Evolutionary conservation across 2,797 vertebrate species (phyloP).

Genomic region (Aplochiton taeniatus): DNA sequence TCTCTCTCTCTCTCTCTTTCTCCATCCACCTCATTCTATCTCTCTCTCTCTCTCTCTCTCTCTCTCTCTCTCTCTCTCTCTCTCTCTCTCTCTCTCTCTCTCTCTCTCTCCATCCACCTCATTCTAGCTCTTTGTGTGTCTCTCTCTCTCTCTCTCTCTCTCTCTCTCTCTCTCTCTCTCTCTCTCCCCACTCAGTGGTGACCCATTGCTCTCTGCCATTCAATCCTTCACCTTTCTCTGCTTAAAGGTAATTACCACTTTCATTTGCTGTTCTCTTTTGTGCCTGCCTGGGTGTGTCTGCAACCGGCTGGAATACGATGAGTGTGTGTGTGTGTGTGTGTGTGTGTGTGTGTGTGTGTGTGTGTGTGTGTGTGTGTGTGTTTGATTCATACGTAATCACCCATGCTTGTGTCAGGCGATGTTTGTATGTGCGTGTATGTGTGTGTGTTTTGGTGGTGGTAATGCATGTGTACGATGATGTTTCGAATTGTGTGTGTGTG

Average conservation of each 20-base stretch:
- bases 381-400: background rate
- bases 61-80: constrained; percentile 67
- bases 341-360: constrained; percentile 28
- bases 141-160: constrained; percentile 70
- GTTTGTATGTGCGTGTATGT: constrained; percentile 25
- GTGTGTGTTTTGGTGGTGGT: constrained; percentile 12
- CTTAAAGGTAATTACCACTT: constrained; percentile 82
- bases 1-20: constrained; percentile 67
- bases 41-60: constrained; percentile 67
- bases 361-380: constrained; percentile 3
- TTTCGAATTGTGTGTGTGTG: background rate
- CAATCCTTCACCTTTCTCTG: constrained; percentile 74
- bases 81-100: constrained; percentile 68
- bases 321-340: constrained; percentile 18
- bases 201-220: constrained; percentile 72
- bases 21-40: no score
- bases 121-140: no score
- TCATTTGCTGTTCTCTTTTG: constrained; percentile 79
- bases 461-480: background rate
- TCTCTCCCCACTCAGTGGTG: constrained; percentile 72
- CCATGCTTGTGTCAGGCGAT: constrained; percentile 4
- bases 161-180: constrained; percentile 69
- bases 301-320: constrained; percentile 55
- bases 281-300: constrained; percentile 56
- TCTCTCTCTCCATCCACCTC: constrained; percentile 69